Conservation (phyloP, 2,888 invertebrate species). For the Pelosia muscerda region DNA sequence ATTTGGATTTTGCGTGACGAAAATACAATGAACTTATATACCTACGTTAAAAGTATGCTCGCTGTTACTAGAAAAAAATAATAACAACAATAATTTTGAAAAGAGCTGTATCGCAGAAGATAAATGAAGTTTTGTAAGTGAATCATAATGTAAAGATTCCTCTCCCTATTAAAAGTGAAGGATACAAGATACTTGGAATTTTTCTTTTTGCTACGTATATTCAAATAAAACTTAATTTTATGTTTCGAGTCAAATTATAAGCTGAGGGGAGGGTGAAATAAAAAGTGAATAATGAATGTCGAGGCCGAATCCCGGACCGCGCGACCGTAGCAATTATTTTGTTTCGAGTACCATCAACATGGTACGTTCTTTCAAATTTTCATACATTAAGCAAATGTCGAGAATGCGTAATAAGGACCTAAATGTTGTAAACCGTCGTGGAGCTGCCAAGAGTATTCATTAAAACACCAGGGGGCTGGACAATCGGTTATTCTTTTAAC, state of each 20-base stretch:
- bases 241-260: constrained; percentile 86
- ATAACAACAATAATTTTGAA: constrained; percentile 27
- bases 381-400: constrained; percentile 86
- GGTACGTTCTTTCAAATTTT: constrained; percentile 86
- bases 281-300: constrained; percentile 87
- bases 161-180: constrained; percentile 77
- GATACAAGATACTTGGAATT: constrained; percentile 75
- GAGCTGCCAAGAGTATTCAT: constrained; percentile 72
- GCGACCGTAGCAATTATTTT: constrained; percentile 86
- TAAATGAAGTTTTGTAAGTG: constrained; percentile 65
- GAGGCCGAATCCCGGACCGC: constrained; percentile 82
- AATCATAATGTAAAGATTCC: constrained; percentile 69
- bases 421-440: constrained; percentile 78
- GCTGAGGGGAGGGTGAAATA: constrained; percentile 83
- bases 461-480: constrained; percentile 70
- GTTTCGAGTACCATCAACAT: constrained; percentile 86
- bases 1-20: constrained; percentile 38
- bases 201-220: constrained; percentile 80
- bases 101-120: constrained; percentile 42
- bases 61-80: constrained; percentile 27
- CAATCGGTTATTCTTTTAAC: constrained; percentile 64
- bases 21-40: constrained; percentile 27
- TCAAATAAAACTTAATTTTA: constrained; percentile 87
- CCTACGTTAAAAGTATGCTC: not conserved
- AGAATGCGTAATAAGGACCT: constrained; percentile 84